These are phyloP conservation scores for Lanistes nyassanus DNA, from an alignment of 1,140 invertebrate genomes.

Conservation along the genomic window DNA sequence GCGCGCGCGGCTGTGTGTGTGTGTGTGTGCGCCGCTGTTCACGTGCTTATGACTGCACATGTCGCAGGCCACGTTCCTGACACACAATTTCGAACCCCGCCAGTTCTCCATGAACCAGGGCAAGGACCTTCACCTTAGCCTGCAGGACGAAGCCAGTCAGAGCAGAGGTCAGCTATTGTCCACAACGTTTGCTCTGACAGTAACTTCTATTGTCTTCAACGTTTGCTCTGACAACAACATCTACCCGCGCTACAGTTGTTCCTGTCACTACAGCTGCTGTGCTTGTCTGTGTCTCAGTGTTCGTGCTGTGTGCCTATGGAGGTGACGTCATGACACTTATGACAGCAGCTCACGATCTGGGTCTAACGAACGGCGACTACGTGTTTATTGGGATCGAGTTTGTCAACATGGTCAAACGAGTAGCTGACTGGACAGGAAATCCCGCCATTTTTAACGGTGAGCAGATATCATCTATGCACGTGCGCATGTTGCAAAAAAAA, in stretches of 20 bases:
- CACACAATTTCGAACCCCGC: too few relatives aligned
- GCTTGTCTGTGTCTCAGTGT: constrained; percentile 34
- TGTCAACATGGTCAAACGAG: constrained; percentile 25
- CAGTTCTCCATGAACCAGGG: too few relatives aligned
- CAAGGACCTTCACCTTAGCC: too few relatives aligned
- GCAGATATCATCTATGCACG: too few relatives aligned
- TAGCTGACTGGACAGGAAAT: constrained; percentile 11
- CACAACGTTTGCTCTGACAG: too few relatives aligned
- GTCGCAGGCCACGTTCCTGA: too few relatives aligned
- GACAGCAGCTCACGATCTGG: constrained; percentile 30
- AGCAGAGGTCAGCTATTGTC: too few relatives aligned
- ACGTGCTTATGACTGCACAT: neutral
- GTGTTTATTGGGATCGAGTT: constrained; percentile 47
- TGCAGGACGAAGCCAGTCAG: too few relatives aligned
- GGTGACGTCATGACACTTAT: constrained; percentile 37
- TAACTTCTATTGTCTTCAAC: too few relatives aligned
- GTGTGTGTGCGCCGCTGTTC: neutral
- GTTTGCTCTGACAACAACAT: too few relatives aligned
- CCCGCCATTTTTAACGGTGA: constrained; percentile 19
- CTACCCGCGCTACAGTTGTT: neutral
- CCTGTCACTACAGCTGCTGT: neutral
- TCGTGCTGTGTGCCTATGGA: constrained; percentile 44
- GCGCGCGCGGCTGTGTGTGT: neutral
- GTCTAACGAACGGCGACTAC: constrained; percentile 37
- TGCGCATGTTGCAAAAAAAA: neutral